A percentile compares a stretch with the other conserved stretches of the same genome.
Conservation (phyloP, 2,888 invertebrate genomes). For the Plagodis pulveraria region DNA sequence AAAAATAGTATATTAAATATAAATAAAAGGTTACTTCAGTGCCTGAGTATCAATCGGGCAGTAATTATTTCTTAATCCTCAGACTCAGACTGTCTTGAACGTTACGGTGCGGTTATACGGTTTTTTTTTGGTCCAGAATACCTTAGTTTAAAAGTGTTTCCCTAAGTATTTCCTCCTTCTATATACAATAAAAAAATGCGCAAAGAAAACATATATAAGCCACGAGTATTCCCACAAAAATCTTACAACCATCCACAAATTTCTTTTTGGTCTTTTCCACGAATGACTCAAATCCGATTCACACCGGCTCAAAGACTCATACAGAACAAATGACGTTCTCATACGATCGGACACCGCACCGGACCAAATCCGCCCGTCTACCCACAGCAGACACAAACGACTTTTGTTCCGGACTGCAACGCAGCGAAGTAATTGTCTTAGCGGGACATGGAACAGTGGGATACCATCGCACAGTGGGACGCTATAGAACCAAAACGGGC, state of each 20-base stretch:
- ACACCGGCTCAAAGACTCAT: slow-evolving; percentile 10
- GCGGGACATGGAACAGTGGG: slow-evolving; percentile 26
- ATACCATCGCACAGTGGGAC: slow-evolving; percentile 20
- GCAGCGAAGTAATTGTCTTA: slow-evolving; percentile 46
- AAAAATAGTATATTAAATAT: too few species aligned
- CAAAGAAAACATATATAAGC: too few species aligned
- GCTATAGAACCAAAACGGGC: slow-evolving; percentile 14
- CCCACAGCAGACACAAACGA: slow-evolving; percentile 33
- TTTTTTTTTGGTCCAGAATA: too few species aligned
- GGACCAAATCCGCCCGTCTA: slow-evolving; percentile 16
- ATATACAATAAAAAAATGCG: too few species aligned
- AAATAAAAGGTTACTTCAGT: too few species aligned
- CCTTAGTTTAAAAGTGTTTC: too few species aligned
- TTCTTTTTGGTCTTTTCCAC: slow-evolving; percentile 1
- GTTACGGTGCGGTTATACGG: too few species aligned
- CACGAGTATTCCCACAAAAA: too few species aligned
- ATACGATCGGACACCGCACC: slow-evolving; percentile 14
- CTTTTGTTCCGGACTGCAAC: slow-evolving; percentile 54
- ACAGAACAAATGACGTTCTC: slow-evolving; percentile 19
- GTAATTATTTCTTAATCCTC: too few species aligned
- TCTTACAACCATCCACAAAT: not conserved
- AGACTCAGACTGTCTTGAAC: too few species aligned
- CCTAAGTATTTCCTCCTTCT: too few species aligned
- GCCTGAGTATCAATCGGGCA: too few species aligned
- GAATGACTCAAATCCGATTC: slow-evolving; percentile 11